These are phyloP conservation scores for Halcyon smyrnensis DNA, from an alignment of 2,797 vertebrate genomes.

Conservation along the genomic window DNA sequence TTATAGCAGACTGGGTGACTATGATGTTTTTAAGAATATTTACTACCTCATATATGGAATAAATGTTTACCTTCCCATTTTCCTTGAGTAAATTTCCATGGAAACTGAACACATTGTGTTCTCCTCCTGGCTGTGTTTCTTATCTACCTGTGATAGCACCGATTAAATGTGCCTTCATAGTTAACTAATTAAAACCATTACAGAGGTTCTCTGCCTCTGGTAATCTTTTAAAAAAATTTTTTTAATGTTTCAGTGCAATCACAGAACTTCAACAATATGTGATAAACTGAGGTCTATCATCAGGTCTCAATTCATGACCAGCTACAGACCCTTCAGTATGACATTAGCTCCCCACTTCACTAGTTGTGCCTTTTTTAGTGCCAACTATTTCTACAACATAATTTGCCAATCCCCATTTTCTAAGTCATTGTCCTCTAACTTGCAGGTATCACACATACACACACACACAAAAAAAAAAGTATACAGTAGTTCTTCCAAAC, in stretches of 20 bases:
- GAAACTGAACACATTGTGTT: background rate
- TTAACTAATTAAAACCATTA: background rate
- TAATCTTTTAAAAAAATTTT: background rate
- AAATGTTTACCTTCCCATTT: background rate
- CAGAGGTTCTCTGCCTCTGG: background rate
- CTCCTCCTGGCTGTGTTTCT: background rate
- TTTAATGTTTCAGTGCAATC: background rate
- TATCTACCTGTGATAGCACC: background rate
- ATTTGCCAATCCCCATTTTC: background rate
- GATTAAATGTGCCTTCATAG: background rate
- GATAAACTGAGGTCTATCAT: background rate
- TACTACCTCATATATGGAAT: background rate
- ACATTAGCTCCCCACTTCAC: background rate
- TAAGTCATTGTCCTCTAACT: background rate
- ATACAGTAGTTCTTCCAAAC: background rate
- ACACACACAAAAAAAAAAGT: too few species aligned
- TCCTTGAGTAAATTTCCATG: slow-evolving; percentile 40
- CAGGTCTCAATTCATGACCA: background rate
- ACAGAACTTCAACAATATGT: background rate
- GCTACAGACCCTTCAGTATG: background rate
- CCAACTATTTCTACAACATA: background rate
- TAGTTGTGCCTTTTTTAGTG: background rate
- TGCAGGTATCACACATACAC: background rate
- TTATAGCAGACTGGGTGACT: background rate
- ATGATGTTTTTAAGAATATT: background rate